A percentile compares a stretch with the other conserved stretches of the same genome.
These are phyloP conservation scores for Sycophaga agraensis DNA, from an alignment of 1,140 invertebrate genomes.

Conservation along the genomic window DNA sequence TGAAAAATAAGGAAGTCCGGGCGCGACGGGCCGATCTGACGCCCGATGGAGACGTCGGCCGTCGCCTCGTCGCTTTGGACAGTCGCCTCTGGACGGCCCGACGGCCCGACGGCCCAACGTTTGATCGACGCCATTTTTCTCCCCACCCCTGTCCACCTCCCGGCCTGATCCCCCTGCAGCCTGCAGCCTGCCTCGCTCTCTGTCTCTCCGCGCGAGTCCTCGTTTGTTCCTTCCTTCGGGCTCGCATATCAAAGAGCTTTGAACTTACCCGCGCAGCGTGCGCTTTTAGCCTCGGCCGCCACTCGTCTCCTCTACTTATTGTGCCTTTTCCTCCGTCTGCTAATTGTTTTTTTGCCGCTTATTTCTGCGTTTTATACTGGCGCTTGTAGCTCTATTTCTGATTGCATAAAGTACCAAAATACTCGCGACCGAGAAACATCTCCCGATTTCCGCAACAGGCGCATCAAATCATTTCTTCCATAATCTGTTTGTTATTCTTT, in stretches of 20 bases:
- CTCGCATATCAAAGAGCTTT: conserved; percentile 19
- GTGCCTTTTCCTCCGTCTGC: neutral
- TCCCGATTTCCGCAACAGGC: no score
- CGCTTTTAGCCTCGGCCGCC: no score
- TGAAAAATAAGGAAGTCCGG: conserved; percentile 32
- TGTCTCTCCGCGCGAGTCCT: neutral
- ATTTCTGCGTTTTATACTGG: no score
- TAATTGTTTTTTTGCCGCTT: neutral
- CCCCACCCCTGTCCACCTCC: neutral
- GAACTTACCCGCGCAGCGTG: neutral
- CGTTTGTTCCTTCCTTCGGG: conserved; percentile 20
- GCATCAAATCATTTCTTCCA: no score
- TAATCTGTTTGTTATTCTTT: no score
- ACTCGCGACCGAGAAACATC: no score
- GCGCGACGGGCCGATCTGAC: conserved; percentile 37
- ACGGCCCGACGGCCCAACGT: conserved; percentile 33
- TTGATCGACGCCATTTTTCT: conserved; percentile 47
- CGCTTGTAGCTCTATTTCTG: no score
- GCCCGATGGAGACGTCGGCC: conserved; percentile 52
- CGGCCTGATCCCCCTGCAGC: conserved; percentile 3
- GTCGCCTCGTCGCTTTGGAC: conserved; percentile 40
- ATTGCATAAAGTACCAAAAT: no score
- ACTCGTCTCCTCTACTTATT: conserved; percentile 30
- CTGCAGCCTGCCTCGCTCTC: neutral
- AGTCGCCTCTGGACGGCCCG: conserved; percentile 37